Evolutionary conservation across 2,888 invertebrate genomes (phyloP).

Genomic region (Escarpia spicata): DNA sequence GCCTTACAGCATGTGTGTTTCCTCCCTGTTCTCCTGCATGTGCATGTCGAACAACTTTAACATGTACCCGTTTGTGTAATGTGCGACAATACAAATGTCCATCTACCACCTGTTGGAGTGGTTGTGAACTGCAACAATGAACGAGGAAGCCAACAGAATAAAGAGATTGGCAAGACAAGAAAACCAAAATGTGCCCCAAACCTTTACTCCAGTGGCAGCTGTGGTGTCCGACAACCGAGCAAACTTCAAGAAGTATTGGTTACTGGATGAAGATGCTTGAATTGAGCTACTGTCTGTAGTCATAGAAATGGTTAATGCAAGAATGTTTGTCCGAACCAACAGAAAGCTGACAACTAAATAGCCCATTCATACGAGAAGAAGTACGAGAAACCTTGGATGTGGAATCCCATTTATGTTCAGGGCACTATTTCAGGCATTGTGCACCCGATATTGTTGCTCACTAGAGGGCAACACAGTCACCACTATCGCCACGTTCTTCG

Average conservation of each 20-base stretch:
- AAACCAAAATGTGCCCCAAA: conserved; percentile 18
- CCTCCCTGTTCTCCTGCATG: not conserved
- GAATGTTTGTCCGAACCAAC: not conserved
- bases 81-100: not conserved
- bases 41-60: conserved; percentile 17
- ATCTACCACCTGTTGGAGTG: not conserved
- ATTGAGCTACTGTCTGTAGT: not conserved
- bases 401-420: conserved; percentile 20
- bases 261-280: conserved; percentile 6
- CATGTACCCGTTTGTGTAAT: not conserved
- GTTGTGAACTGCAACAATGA: not conserved
- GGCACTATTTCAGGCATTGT: conserved; percentile 21
- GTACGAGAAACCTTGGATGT: not conserved
- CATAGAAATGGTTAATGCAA: not conserved
- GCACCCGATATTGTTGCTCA: not conserved
- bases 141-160: conserved; percentile 18
- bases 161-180: not conserved
- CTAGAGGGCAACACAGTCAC: conserved; percentile 22
- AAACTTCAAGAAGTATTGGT: not conserved
- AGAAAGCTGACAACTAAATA: not conserved
- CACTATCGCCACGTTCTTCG: conserved; percentile 20
- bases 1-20: not conserved
- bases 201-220: conserved; percentile 21
- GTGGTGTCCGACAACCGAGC: not conserved
- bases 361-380: conserved; percentile 18